Conservation (phyloP, 2,113 vertebrate genomes). For the Meleagris gallopavo region DNA sequence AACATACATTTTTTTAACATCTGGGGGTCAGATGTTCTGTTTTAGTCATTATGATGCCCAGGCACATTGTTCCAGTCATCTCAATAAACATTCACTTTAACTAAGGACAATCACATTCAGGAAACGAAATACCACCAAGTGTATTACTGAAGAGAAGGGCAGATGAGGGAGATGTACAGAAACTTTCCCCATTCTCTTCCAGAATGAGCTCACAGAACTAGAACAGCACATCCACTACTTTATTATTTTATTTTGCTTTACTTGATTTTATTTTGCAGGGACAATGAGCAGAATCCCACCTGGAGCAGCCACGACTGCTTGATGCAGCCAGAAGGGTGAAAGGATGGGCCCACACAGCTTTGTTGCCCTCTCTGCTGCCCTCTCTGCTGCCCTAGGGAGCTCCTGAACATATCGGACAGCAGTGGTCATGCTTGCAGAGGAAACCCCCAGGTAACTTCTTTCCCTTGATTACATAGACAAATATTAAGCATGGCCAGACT, state of each 20-base stretch:
- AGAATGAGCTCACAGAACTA: neutral
- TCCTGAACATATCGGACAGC: accelerated
- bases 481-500: neutral
- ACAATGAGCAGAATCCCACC: neutral
- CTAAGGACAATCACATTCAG: neutral
- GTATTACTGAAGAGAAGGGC: neutral
- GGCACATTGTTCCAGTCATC: neutral
- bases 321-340: accelerated
- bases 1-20: neutral
- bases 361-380: neutral
- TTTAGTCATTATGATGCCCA: neutral
- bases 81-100: neutral
- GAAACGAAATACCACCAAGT: neutral
- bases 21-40: neutral
- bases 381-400: neutral
- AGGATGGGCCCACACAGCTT: neutral
- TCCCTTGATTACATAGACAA: neutral
- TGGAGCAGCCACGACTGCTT: neutral
- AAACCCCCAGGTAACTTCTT: neutral
- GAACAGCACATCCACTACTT: neutral
- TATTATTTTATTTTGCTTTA: neutral
- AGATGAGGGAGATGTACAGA: neutral
- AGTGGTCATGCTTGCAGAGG: neutral
- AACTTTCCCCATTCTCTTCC: neutral
- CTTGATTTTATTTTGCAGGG: neutral